Evolutionary conservation across 2,797 vertebrate species (phyloP).

Genomic region (Staurois parvus): DNA sequence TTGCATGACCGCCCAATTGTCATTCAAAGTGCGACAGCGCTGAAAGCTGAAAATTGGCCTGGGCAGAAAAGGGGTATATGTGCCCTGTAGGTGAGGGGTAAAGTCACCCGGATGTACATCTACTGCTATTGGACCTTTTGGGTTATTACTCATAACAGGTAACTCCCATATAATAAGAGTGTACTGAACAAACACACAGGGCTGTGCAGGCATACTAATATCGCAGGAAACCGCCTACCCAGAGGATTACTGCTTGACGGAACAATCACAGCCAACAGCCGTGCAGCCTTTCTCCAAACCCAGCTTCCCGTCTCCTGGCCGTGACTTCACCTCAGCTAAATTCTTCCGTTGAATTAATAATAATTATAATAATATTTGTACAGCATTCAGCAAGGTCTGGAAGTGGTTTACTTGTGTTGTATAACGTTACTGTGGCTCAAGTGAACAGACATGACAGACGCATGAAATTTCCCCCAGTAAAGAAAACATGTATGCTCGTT

Average conservation of each 20-base stretch:
- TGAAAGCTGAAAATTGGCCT: too few relatives aligned
- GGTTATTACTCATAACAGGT: not conserved
- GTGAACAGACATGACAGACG: not conserved
- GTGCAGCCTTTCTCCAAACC: not conserved
- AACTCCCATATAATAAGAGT: not conserved
- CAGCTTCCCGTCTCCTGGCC: conserved; percentile 2
- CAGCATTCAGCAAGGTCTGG: conserved; percentile 1
- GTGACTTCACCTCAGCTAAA: conserved; percentile 1
- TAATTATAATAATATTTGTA: conserved; percentile 27
- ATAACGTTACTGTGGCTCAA: not conserved
- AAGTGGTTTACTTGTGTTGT: not conserved
- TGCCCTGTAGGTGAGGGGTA: too few relatives aligned
- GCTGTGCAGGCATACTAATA: not conserved
- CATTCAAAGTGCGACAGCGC: too few relatives aligned
- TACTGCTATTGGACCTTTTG: too few relatives aligned
- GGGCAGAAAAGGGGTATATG: too few relatives aligned
- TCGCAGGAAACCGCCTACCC: not conserved
- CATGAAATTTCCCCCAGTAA: not conserved
- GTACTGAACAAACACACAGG: not conserved
- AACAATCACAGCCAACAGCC: not conserved
- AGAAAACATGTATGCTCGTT: not conserved
- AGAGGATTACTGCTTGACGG: not conserved
- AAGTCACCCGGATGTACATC: not conserved
- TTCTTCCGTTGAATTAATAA: conserved; percentile 27
- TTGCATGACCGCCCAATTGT: too few relatives aligned